Evolutionary conservation across 2,888 invertebrate species (phyloP).

Genomic region (Papilio protenor): DNA sequence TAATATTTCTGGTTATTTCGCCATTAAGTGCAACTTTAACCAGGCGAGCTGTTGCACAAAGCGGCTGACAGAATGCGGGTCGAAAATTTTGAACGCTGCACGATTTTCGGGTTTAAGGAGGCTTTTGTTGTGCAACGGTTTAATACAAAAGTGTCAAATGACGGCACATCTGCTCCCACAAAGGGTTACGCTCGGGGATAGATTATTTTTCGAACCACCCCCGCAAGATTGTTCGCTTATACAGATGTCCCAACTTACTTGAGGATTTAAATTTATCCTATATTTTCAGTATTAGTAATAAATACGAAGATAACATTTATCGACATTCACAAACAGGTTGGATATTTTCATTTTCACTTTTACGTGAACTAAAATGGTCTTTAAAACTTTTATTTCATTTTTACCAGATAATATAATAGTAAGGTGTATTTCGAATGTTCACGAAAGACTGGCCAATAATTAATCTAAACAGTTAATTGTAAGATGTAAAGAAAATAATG

Average conservation of each 20-base stretch:
- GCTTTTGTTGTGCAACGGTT: slow-evolving; percentile 84
- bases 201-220: slow-evolving; percentile 84
- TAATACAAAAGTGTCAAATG: slow-evolving; percentile 85
- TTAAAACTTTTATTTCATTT: background rate
- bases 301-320: background rate
- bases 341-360: background rate
- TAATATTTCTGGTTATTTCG: slow-evolving; percentile 40
- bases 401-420: too few species aligned
- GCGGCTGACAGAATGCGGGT: slow-evolving; percentile 79
- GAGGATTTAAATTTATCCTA: slow-evolving; percentile 47
- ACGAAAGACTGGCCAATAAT: background rate
- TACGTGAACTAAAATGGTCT: background rate
- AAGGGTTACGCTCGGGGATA: slow-evolving; percentile 80
- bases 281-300: background rate
- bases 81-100: slow-evolving; percentile 77
- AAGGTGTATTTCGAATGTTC: background rate
- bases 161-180: slow-evolving; percentile 83
- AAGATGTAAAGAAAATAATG: background rate
- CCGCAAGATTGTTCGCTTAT: slow-evolving; percentile 81
- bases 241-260: slow-evolving; percentile 73
- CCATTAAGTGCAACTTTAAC: slow-evolving; percentile 47
- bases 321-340: background rate
- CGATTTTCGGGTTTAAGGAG: slow-evolving; percentile 83
- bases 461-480: background rate
- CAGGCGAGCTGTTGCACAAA: slow-evolving; percentile 60